These are phyloP conservation scores for Dolomedes plantarius DNA, from an alignment of 2,888 invertebrate species.

Conservation along the genomic window DNA sequence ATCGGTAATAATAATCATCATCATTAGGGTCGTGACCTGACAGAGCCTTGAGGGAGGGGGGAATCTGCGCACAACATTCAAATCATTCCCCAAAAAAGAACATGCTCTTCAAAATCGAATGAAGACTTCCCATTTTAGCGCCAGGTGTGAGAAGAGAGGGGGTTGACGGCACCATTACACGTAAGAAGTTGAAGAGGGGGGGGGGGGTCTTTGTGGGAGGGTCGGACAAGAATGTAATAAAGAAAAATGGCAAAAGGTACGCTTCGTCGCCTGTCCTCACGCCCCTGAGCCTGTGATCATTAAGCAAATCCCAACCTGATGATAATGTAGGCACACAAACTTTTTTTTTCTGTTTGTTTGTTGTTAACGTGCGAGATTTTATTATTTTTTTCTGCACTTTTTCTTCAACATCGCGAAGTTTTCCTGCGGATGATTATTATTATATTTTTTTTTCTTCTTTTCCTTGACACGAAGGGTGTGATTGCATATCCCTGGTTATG, in stretches of 20 bases:
- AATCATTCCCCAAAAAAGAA: not conserved
- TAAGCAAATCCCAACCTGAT: conserved; percentile 50
- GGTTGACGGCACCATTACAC: conserved; percentile 19
- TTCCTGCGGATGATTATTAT: not conserved
- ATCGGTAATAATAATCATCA: conserved; percentile 7
- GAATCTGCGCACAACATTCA: not conserved
- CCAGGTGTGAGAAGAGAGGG: conserved; percentile 9
- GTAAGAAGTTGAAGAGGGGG: not conserved
- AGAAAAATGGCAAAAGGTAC: conserved; percentile 17
- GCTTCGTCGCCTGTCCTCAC: conserved; percentile 13
- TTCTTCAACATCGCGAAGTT: not conserved
- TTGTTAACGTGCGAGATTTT: not conserved
- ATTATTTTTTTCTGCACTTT: not conserved
- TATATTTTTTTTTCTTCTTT: not conserved
- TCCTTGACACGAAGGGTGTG: not conserved
- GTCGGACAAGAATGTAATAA: conserved; percentile 8
- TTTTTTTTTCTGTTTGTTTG: conserved; percentile 1
- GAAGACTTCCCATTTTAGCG: not conserved
- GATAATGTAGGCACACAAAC: conserved; percentile 28
- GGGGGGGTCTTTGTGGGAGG: not conserved
- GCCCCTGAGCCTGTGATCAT: conserved; percentile 32
- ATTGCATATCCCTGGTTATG: conserved; percentile 5
- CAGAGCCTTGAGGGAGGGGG: not conserved
- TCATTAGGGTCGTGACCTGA: conserved; percentile 7
- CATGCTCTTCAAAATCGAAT: conserved; percentile 9